Evolutionary conservation across 2,113 vertebrate genomes (phyloP), one percentile per base, ranked within the genome.

Genomic region (Phodopus roborovskii): DNA sequence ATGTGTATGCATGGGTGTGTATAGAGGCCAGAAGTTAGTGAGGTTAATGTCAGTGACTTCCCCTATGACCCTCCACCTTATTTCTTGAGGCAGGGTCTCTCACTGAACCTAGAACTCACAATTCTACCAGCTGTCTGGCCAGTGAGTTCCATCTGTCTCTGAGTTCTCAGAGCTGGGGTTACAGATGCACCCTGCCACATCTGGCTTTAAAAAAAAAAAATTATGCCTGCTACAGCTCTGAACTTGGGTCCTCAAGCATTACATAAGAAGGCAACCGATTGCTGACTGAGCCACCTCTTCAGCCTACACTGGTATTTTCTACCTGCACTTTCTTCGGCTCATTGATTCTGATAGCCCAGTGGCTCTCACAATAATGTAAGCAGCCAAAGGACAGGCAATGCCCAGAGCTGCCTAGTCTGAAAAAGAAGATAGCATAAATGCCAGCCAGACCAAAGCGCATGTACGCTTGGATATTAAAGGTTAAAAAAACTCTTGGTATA

Each of bases 381-480:
- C 12, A 50, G 50, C 30, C n/a, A 2, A 13, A 3, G 0, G 6
- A 64, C 1, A 5, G 0, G 20, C 0, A 2, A 13, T 24, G 10
- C 60, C 64, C 12, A 3, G 1, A 16, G 33, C 3, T 73, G 36
- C 30, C 60, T 22, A 0, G 75, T 64, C 66, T 30, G 74, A 70
- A 70, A 36, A 0, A 19, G 30, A 88, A 24, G 71, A 53, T 12
- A 20, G 20, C 11, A 0, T 3, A 39, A 58, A 9, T 24, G 20
- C 62, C 90, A 56, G 48, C 0, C 16, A 70, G 70, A 56, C 33
- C 20, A 58, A 68, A 92, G 50, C 6, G 22, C 11, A 15, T 5
- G 1, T n/a, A 53, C 10, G 5, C 39, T 42, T 9, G n/a, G 66
- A 68, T 10, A 50, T 36, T 1, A 68, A 86, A 92, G 53, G 19